Percentiles rank a stretch among this genome's conserved stretches.
These are phyloP conservation scores for Saguinus imperator DNA, from an alignment of 2,113 vertebrate species.

Conservation along the genomic window DNA sequence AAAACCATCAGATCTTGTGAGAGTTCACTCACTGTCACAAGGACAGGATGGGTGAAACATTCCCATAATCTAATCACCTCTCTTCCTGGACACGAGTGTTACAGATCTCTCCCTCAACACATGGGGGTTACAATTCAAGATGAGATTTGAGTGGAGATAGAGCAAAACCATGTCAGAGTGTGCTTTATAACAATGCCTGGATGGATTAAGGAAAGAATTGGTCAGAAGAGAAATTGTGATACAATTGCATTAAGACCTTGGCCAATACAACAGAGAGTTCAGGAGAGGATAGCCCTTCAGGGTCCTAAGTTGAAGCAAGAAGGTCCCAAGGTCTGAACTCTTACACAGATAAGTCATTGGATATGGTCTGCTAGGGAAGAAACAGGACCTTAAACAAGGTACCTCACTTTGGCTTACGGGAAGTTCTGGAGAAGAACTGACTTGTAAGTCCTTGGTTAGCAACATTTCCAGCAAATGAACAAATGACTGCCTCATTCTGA, in stretches of 20 bases:
- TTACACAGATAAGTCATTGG: neutral
- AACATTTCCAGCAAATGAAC: neutral
- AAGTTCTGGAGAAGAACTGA: neutral
- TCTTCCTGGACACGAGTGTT: too few relatives aligned
- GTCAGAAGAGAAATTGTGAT: neutral
- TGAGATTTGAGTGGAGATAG: too few relatives aligned
- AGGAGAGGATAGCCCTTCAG: neutral
- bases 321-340: accelerated
- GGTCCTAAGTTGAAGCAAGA: neutral
- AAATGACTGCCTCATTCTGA: neutral
- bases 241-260: accelerated
- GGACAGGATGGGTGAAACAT: too few relatives aligned
- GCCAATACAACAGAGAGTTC: neutral
- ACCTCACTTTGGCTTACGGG: neutral
- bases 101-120: too few relatives aligned
- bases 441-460: neutral
- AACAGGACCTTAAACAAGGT: neutral
- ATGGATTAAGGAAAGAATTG: neutral
- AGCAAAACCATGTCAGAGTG: too few relatives aligned
- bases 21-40: too few relatives aligned
- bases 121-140: too few relatives aligned
- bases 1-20: too few relatives aligned
- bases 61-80: too few relatives aligned
- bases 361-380: neutral
- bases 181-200: neutral